Evolutionary conservation across 2,113 vertebrate genomes (phyloP), one percentile per base, ranked within the genome.

Genomic region (Esox niger): DNA sequence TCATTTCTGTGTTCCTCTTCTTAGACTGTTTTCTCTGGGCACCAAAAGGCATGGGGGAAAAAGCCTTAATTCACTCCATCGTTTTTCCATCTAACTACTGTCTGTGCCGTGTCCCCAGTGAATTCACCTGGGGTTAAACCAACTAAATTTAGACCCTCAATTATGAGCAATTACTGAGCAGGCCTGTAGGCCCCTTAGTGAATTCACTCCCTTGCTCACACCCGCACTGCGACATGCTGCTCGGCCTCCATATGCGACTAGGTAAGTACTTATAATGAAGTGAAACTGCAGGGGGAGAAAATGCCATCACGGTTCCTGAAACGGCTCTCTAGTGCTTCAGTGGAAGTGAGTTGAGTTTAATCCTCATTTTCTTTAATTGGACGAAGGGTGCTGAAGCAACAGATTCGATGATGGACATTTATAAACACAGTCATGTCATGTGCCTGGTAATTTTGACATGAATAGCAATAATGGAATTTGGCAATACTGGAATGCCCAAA

Each of bases 81-180:
- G 43, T 72, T 83, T 82, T 82, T 80, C 83, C 84, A 67, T 84
- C 82, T n/a, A n/a, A n/a, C 84, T 85, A 85, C 79, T 88, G 87
- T 86, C 79, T 88, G 87, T 86, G 88, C 81, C 83, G 75, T 82
- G 75, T 83, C 86, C 84, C 88, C 73, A 47, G 82, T 85, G 88
- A 81, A 82, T 89, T 90, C 87, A 91, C 88, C 88, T 91, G 89
- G 80, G 89, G 88, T 89, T 89, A 82, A 78, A 78, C 79, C 70
- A 2, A 78, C 86, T 90, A 90, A 90, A 91, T 88, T 90, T 90
- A 90, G 87, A 80, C 79, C 75, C 68, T 83, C 87, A 91, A 90
- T 92, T 88, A 91, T 84, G 84, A 90, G 87, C 86, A 87, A 90
- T 91, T 91, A 88, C 83, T 49, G 67, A 78, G 20, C 79, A 89